Evolutionary conservation across 2,797 vertebrate genomes (phyloP), one percentile per base, ranked within the genome.

Genomic region (Pipistrellus pipistrellus): DNA sequence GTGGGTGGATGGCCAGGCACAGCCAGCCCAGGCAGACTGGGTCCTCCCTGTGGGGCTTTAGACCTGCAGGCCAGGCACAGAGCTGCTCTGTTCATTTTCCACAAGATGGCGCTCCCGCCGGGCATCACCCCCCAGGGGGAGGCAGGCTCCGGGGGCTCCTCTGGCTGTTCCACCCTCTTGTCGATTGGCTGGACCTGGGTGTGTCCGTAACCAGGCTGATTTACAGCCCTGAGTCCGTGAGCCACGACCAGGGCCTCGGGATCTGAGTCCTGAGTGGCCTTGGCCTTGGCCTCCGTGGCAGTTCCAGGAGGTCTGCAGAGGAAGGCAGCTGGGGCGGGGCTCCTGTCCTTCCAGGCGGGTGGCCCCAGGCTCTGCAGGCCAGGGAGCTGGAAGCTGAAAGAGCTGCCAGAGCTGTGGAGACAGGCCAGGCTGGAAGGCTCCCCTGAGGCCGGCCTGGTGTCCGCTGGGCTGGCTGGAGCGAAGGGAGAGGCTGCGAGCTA

Each of bases 31-130:
- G 48, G 3, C 6, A 53, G 68, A 71, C 55, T 5, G 30, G 0
- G n/a, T 35, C 35, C 44, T 30, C 14, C 48, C 41, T 6, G 3
- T 2, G 2, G 53, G 53, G 20, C 38, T 25, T 73, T 8, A 30
- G 69, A 15, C 6, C 23, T 44, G 0, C 0, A 10, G 35, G 2
- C 12, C 4, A 5, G 81, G n/a, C 6, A 62, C 21, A 11, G 9
- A 1, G 8, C 57, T 46, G 27, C 18, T 13, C 4, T 2, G 6
- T 35, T 9, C 38, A 6, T 5, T 44, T 32, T 14, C 38, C 8
- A 5, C 8, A 3, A 55, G 68, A 35, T 8, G 17, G 30, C 12
- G 0, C 41, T 32, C 35, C 21, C 0, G 4, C 48, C 18, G 5
- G 55, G 1, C 18, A 18, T 53, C 6, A 18, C 53, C 13, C 71